Conservation (phyloP, 2,113 vertebrate species). For the Salvelinus alpinus region DNA sequence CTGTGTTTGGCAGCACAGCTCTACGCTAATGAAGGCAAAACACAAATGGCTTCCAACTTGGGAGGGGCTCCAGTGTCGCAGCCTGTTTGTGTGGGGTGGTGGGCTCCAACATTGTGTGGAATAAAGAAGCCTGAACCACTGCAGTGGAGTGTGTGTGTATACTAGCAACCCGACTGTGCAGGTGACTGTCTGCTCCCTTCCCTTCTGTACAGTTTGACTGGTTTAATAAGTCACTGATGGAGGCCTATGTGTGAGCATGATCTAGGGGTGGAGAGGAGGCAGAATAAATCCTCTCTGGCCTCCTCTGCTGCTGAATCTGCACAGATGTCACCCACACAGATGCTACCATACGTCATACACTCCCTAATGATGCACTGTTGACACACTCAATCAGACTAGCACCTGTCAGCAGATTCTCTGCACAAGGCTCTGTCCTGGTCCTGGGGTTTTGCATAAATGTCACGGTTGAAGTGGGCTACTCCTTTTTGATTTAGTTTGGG, state of each 20-base stretch:
- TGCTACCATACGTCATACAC: conserved; percentile 37
- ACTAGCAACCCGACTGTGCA: conserved; percentile 7
- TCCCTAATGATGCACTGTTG: conserved; percentile 42
- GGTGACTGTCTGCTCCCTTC: conserved; percentile 16
- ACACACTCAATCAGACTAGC: conserved; percentile 41
- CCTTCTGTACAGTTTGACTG: conserved; percentile 31
- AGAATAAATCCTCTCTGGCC: conserved; percentile 22
- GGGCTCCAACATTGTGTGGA: neutral
- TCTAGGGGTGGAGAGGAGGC: neutral
- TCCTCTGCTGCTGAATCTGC: conserved; percentile 49
- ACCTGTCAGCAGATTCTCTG: conserved; percentile 26
- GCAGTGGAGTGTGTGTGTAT: neutral
- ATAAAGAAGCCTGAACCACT: neutral
- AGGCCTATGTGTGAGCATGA: neutral
- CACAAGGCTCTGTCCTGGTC: neutral
- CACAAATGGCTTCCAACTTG: neutral
- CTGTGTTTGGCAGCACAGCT: neutral
- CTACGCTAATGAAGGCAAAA: conserved; percentile 3
- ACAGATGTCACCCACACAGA: conserved; percentile 49
- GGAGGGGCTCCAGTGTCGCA: neutral
- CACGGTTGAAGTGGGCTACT: neutral
- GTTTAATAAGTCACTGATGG: conserved; percentile 50
- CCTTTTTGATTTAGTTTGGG: neutral
- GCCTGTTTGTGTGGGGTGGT: neutral
- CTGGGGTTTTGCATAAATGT: neutral